Conservation (phyloP, 2,888 invertebrate species). For the Ptychoptera contaminata region DNA sequence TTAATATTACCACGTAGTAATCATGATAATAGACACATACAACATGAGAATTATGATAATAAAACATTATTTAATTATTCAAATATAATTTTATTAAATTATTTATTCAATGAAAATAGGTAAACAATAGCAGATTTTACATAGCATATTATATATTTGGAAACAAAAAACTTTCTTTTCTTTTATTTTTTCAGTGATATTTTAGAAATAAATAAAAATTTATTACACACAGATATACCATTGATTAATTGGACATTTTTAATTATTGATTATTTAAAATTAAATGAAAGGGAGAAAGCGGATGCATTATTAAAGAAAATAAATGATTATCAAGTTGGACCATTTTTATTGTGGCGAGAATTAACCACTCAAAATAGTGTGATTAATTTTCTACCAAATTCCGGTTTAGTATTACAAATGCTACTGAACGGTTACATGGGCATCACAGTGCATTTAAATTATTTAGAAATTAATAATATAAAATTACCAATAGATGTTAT, state of each 20-base stretch:
- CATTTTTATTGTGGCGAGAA: not conserved
- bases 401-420: not conserved
- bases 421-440: not conserved
- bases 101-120: too few relatives aligned
- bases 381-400: not conserved
- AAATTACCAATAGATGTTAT: not conserved
- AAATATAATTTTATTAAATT: not conserved
- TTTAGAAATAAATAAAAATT: not conserved
- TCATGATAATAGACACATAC: too few relatives aligned
- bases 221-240: not conserved
- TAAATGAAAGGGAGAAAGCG: not conserved
- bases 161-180: too few relatives aligned
- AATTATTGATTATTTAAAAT: not conserved
- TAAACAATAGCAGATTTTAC: too few relatives aligned
- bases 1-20: too few relatives aligned
- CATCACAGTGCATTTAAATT: not conserved
- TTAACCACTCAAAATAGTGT: not conserved
- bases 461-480: not conserved
- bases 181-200: not conserved
- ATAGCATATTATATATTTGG: too few relatives aligned
- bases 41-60: too few relatives aligned
- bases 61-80: not conserved
- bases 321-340: not conserved
- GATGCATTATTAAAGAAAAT: not conserved
- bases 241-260: not conserved